Percentiles rank a stretch among this genome's conserved stretches.
phyloP scores from a whole-genome alignment of 2,797 vertebrate species.

The Xenopus petersii region DNA sequence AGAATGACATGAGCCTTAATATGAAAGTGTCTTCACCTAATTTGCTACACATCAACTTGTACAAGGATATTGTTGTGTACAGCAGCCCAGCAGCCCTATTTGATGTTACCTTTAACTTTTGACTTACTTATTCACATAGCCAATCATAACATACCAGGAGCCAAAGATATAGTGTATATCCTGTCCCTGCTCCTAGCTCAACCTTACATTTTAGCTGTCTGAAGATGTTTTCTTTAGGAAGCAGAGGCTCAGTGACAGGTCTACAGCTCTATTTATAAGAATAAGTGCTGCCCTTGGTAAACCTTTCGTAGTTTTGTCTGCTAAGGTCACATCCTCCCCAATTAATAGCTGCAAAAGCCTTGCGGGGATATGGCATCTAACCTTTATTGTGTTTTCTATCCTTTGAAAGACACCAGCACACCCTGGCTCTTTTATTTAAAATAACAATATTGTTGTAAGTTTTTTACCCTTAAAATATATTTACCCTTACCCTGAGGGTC shows the following conservation, averaged over 20 bases:
- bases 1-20: not conserved
- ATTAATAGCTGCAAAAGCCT: constrained; percentile 48
- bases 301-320: constrained; percentile 75
- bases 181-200: constrained; percentile 62
- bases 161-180: constrained; percentile 69
- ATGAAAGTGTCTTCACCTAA: constrained; percentile 26
- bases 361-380: constrained; percentile 58
- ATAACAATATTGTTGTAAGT: too few relatives aligned
- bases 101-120: constrained; percentile 65
- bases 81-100: constrained; percentile 65
- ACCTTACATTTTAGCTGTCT: constrained; percentile 68
- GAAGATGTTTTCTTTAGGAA: constrained; percentile 92
- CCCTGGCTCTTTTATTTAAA: constrained; percentile 60
- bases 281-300: constrained; percentile 69
- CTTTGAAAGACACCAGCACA: constrained; percentile 58
- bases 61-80: constrained; percentile 81
- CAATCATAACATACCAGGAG: constrained; percentile 85
- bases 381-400: constrained; percentile 62
- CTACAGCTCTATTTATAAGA: constrained; percentile 84
- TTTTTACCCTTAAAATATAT: too few relatives aligned
- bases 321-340: constrained; percentile 78
- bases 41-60: constrained; percentile 67
- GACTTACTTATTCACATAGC: constrained; percentile 64
- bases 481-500: too few relatives aligned
- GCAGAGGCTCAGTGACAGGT: constrained; percentile 80